A percentile compares a stretch with the other conserved stretches of the same genome.
Conservation (phyloP, 2,888 invertebrate genomes). For the Harpalus rubripes region DNA sequence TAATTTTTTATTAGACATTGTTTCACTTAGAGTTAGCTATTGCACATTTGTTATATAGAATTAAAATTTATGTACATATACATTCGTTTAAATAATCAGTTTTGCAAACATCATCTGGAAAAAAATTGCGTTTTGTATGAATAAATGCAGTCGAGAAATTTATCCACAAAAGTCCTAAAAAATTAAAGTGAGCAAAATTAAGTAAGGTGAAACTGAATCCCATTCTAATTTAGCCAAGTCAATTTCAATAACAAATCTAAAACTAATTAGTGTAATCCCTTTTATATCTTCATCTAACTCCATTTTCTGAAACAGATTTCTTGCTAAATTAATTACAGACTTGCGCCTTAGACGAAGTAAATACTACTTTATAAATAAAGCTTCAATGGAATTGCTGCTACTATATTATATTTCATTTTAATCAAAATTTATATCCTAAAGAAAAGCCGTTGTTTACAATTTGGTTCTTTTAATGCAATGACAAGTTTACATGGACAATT, state of each 20-base stretch:
- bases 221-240: conserved; percentile 28
- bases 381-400: background rate
- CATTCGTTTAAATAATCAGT: too few relatives aligned
- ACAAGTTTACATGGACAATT: conserved; percentile 23
- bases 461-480: conserved; percentile 16
- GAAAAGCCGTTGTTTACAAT: conserved; percentile 4
- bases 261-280: conserved; percentile 59
- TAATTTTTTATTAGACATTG: too few relatives aligned
- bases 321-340: conserved; percentile 52
- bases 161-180: background rate
- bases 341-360: conserved; percentile 36
- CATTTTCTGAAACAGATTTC: conserved; percentile 53
- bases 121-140: too few relatives aligned
- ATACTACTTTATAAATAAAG: conserved; percentile 40
- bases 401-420: conserved; percentile 26
- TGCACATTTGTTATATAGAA: too few relatives aligned
- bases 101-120: too few relatives aligned
- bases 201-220: conserved; percentile 18
- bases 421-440: conserved; percentile 8
- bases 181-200: background rate
- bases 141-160: too few relatives aligned
- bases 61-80: too few relatives aligned
- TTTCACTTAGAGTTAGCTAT: too few relatives aligned
- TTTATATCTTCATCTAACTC: conserved; percentile 56
- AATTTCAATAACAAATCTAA: conserved; percentile 52